phyloP scores from a whole-genome alignment of 2,888 invertebrate species.

The Acronicta alni region DNA sequence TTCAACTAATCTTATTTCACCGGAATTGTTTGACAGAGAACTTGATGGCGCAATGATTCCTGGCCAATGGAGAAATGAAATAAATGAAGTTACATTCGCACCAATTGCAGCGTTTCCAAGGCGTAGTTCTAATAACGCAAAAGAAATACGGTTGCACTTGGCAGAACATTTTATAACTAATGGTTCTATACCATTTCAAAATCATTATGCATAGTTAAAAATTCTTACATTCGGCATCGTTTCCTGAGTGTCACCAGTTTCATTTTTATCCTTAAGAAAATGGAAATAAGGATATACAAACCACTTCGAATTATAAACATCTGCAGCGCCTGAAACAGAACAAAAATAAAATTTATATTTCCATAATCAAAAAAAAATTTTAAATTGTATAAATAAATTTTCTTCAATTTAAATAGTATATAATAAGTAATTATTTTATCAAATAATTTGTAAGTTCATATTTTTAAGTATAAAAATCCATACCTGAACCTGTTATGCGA shows the following conservation, averaged over 20 bases:
- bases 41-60: too few species aligned
- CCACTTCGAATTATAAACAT: conserved; percentile 38
- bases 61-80: too few species aligned
- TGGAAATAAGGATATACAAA: conserved; percentile 35
- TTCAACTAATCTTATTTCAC: too few species aligned
- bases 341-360: conserved; percentile 28
- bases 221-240: conserved; percentile 37
- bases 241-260: conserved; percentile 37
- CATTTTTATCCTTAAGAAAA: conserved; percentile 36
- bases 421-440: conserved; percentile 20
- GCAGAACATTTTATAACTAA: conserved; percentile 48
- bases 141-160: conserved; percentile 49
- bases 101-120: conserved; percentile 35
- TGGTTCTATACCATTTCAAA: conserved; percentile 44
- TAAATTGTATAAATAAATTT: conserved; percentile 20
- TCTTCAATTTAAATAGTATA: conserved; percentile 16
- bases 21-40: too few species aligned
- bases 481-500: conserved; percentile 10
- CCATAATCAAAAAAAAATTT: conserved; percentile 9
- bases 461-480: conserved; percentile 4
- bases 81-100: conserved; percentile 15
- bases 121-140: conserved; percentile 33
- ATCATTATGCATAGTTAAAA: conserved; percentile 28
- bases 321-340: conserved; percentile 25
- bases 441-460: conserved; percentile 17